Percentiles rank a stretch among this genome's conserved stretches.
Conservation (phyloP, 2,797 vertebrate genomes). For the Periophthalmus magnuspinnatus region DNA sequence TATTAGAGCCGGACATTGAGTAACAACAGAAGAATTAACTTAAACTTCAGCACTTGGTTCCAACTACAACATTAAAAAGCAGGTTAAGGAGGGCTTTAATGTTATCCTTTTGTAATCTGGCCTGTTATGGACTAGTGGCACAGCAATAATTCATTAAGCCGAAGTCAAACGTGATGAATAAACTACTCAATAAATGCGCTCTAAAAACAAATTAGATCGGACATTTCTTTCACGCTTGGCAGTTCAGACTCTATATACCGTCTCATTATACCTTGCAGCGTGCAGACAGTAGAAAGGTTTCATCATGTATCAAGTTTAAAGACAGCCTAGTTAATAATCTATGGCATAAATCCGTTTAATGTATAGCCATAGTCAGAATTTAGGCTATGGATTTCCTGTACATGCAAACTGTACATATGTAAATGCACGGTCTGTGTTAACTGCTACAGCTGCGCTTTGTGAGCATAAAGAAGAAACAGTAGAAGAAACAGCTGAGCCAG, state of each 20-base stretch:
- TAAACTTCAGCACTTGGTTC: slow-evolving; percentile 8
- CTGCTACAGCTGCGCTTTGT: slow-evolving; percentile 20
- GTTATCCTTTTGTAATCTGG: slow-evolving; percentile 20
- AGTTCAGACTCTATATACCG: neutral
- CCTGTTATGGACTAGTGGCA: slow-evolving; percentile 10
- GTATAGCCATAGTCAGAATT: slow-evolving; percentile 10
- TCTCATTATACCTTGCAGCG: slow-evolving; percentile 4
- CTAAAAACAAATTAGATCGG: neutral
- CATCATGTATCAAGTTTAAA: slow-evolving; percentile 8
- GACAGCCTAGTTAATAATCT: slow-evolving; percentile 40
- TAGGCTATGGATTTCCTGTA: slow-evolving; percentile 25
- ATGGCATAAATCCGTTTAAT: slow-evolving; percentile 39
- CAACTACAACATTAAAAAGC: slow-evolving; percentile 21
- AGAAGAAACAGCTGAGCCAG: neutral
- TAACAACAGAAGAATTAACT: slow-evolving; percentile 7
- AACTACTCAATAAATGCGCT: slow-evolving; percentile 3
- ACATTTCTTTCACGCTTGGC: neutral
- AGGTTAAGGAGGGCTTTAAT: slow-evolving; percentile 21
- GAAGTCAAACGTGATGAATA: slow-evolving; percentile 6
- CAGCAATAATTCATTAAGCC: slow-evolving; percentile 2
- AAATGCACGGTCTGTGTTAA: slow-evolving; percentile 23
- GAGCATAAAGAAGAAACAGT: slow-evolving; percentile 13
- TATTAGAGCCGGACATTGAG: neutral
- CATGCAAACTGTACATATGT: slow-evolving; percentile 38
- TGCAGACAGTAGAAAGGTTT: slow-evolving; percentile 15